Base-by-base conservation (phyloP, 2,797 vertebrate species). In the Megaceryle alcyon region DNA sequence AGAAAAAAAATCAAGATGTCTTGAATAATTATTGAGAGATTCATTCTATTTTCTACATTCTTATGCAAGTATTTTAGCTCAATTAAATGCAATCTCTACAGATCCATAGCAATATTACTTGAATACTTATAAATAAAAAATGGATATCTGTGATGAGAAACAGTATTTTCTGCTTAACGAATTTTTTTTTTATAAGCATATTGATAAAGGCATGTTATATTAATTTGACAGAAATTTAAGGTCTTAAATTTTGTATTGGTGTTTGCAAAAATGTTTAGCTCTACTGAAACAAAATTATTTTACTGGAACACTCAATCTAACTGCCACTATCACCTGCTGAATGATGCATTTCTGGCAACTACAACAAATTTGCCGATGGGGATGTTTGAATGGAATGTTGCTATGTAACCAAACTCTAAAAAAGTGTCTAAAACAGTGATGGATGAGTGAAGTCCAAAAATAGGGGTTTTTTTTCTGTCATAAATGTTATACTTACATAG, bases 331-430 rank as follows among this genome's bases (percentile, higher is more conserved):
- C 60, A 91, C 28, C 61, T 86, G 78, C 53, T 94, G 86, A 94
- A 88, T 91, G 90, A 95, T 92, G 72, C 20, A 51, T 82, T 96
- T 94, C 70, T 96, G 90, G 82, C 82, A 96, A 86, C 66, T 90
- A 31, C 9, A 82, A 29, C 14, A 70, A 90, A 91, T 91, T 87
- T 85, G 90, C 93, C 25, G 0, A 16, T 87, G 82, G 91, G 78
- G 39, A 76, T 78, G 16, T 90, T 88, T 90, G 88, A 92, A 73
- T 86, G 94, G 92, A 97, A 97, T 95, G 95, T 80, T 90, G 65
- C 84, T 81, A 65, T 70, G 91, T 56, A 91, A 94, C 65, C 66
- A 88, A 93, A 92, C 83, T 95, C 92, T 66, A 81, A 65, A 90
- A 90, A 96, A 91, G 63, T 71, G 73, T 86, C 80, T 83, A 81